Base-by-base conservation (phyloP, 2,888 invertebrate genomes). In the Phengaris arion region DNA sequence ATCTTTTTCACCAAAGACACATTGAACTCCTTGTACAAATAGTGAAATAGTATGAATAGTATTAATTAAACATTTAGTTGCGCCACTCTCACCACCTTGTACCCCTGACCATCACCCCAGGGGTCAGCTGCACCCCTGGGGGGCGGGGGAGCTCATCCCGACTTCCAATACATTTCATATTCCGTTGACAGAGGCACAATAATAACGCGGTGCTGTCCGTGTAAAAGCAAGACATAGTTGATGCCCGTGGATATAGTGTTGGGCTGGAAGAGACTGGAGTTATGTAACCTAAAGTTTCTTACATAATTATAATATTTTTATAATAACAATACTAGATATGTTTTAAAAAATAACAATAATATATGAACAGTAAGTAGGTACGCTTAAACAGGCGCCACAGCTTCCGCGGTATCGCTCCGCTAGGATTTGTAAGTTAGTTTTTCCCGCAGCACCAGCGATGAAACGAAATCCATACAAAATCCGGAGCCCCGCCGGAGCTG, bases 171-270 rank as follows among this genome's bases (percentile, higher is more conserved):
- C 92, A 93, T 93, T 93, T 93, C 93, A 93, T 93, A 93, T 93
- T 93, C 93, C 93, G 93, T 91, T 92, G 93, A 93, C 93, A 93
- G 93, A 91, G 91, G 92, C 92, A 89, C 92, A 93, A 92, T 93
- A 93, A 93, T 93, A 91, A 92, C 90, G 89, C 88, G 85, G 84
- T 83, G 79, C 86, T 83, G 82, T 83, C 85, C 86, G 89, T 90
- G 91, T 88, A 90, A 89, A 89, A 89, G 89, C 90, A 89, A 86
- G 90, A 89, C 90, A 87, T 90, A 90, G 91, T 91, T 91, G 84
- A 85, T 82, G 83, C 70, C 80, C 85, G 48, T 7, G n/a, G 86
- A 87, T 77, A 12, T 77, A 76, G 4, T 68, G 55, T 76, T 76
- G 5, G 48, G 74, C 86, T 89, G 76, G 89, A 89, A 80, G 35